These are phyloP conservation scores for Lysiphlebus fabarum DNA, from an alignment of 1,140 invertebrate genomes.

Conservation along the genomic window DNA sequence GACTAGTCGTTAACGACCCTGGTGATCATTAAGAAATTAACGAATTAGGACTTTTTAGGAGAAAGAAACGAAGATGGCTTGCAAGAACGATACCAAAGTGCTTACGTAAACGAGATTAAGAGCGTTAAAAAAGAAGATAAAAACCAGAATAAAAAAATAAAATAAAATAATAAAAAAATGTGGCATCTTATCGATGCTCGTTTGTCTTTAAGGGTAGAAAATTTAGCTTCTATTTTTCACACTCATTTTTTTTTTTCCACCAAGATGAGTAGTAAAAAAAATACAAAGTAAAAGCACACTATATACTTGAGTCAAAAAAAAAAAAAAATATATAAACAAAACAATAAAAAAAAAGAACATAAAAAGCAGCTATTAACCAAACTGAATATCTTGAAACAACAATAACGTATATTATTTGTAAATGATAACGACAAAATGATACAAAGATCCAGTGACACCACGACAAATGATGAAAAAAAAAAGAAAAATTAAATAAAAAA, in stretches of 20 bases:
- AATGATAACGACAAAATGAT: conserved; percentile 5
- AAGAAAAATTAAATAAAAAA: too few species aligned
- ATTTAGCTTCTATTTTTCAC: conserved; percentile 11
- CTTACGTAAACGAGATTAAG: conserved; percentile 15
- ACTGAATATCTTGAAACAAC: too few species aligned
- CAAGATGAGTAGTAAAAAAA: conserved; percentile 2
- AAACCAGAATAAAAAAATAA: background rate
- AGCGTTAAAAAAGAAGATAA: conserved; percentile 1
- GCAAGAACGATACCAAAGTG: conserved; percentile 2
- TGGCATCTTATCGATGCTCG: conserved; percentile 20
- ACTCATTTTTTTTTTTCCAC: conserved; percentile 15
- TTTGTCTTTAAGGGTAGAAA: conserved; percentile 21
- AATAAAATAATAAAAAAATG: conserved; percentile 11
- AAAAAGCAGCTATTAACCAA: conserved; percentile 22
- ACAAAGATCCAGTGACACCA: background rate
- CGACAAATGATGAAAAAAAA: background rate
- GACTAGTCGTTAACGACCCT: conserved; percentile 22
- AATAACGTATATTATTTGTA: conserved; percentile 19
- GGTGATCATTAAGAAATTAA: conserved; percentile 32
- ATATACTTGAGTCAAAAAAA: background rate
- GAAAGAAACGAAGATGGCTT: conserved; percentile 2
- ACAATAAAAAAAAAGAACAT: conserved; percentile 15
- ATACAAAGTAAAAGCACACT: conserved; percentile 15
- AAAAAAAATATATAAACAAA: conserved; percentile 1
- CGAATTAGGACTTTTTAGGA: conserved; percentile 27